Conservation (phyloP, 2,113 vertebrate genomes). For the Micronycteris hirsuta region DNA sequence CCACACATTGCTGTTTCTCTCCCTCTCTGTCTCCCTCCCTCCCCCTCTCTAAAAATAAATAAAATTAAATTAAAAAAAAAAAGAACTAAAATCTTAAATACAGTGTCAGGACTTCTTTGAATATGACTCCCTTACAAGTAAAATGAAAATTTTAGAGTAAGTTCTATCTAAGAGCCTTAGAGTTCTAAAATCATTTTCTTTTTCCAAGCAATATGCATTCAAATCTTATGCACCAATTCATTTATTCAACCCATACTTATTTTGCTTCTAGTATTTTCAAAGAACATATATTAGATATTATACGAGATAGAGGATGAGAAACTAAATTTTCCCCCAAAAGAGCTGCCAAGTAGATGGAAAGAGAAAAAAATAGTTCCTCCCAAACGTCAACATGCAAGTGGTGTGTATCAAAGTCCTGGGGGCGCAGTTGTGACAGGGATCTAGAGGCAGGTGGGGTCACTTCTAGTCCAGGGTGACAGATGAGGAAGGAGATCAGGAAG, state of each 20-base stretch:
- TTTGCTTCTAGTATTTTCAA: not conserved
- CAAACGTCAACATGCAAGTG: not conserved
- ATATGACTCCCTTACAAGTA: not conserved
- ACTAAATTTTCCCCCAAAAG: not conserved
- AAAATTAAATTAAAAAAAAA: no score
- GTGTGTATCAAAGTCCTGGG: not conserved
- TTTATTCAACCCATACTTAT: not conserved
- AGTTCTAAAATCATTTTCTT: not conserved
- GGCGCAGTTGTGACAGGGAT: not conserved
- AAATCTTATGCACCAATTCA: not conserved
- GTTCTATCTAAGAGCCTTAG: not conserved
- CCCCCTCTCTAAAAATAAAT: no score
- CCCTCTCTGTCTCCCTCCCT: no score
- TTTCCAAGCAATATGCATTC: not conserved
- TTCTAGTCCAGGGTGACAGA: accelerated
- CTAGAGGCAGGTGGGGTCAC: not conserved
- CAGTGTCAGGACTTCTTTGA: not conserved
- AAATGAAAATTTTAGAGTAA: not conserved
- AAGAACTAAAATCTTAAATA: not conserved
- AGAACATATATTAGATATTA: not conserved
- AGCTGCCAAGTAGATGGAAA: not conserved
- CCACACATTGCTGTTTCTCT: no score
- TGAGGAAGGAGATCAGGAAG: not conserved
- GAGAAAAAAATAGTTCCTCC: not conserved
- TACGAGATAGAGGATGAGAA: not conserved